Conservation (phyloP, 2,888 invertebrate genomes). For the Volucella bombylans region DNA sequence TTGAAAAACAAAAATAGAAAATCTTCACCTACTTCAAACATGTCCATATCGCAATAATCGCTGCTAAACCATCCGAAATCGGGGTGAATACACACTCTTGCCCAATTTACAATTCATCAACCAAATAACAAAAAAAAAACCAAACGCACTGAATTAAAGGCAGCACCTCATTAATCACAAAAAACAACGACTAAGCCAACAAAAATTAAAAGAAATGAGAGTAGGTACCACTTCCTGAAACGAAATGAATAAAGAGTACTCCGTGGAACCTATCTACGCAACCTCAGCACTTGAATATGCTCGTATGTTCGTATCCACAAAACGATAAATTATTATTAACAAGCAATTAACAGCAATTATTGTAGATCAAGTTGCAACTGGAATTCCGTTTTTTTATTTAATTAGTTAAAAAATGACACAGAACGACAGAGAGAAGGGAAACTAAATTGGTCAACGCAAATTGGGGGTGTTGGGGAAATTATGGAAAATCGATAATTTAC, state of each 20-base stretch:
- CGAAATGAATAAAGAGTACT: conserved; percentile 4
- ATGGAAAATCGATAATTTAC: conserved; percentile 58
- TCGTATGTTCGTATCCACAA: too few species aligned
- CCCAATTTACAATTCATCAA: conserved; percentile 22
- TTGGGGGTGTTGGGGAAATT: too few species aligned
- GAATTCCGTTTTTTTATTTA: conserved; percentile 31
- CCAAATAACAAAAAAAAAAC: neutral
- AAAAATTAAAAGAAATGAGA: neutral
- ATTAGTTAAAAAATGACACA: conserved; percentile 28
- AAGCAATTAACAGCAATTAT: conserved; percentile 9
- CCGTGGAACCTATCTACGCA: neutral
- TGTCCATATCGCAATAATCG: conserved; percentile 15
- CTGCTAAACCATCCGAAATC: conserved; percentile 11
- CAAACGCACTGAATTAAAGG: conserved; percentile 3
- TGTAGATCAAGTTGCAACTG: neutral
- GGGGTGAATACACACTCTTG: neutral
- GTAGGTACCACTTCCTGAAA: neutral
- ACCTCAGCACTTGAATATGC: conserved; percentile 10
- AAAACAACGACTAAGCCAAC: neutral
- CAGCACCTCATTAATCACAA: conserved; percentile 18
- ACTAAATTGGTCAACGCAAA: conserved; percentile 3
- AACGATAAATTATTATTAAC: conserved; percentile 31
- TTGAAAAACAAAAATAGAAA: neutral
- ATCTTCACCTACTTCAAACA: conserved; percentile 7
- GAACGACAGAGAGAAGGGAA: neutral